Evolutionary conservation across 2,113 vertebrate genomes (phyloP), one percentile per base, ranked within the genome.

Genomic region (Hippocampus barbouri): DNA sequence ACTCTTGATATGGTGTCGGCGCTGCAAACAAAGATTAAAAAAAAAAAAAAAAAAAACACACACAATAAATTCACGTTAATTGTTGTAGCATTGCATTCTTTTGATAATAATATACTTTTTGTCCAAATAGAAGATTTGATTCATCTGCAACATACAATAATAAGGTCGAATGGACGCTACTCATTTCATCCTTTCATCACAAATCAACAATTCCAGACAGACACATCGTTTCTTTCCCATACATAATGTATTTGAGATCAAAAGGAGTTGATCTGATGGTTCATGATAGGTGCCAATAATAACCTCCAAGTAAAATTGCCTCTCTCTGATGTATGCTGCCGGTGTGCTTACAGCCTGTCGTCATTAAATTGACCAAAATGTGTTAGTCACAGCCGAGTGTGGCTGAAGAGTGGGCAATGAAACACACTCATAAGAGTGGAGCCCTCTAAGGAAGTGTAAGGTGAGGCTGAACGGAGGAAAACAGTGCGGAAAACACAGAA

Each of bases 341-440:
- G 79, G 76, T 85, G 70, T 70, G 70, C 75, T 59, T 53, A 30
- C 75, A 70, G 72, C 77, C 70, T 69, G 67, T 75, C 74, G 77
- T 78, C 74, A 72, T 61, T 72, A 86, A 85, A 82, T 83, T 80
- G 79, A 69, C 67, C 51, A 79, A 80, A 79, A 75, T 67, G 66
- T 78, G 79, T 79, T 80, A 72, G 76, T 85, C 80, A 74, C 5
- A 1, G 72, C 72, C 73, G 81, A 73, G 79, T 68, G 54, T 60
- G 23, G 49, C 7, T 54, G 15, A 60, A 30, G 27, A 30, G 25
- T 30, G 75, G 74, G 78, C 82, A 65, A 74, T 73, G 68, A 75
- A 83, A 76, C 51, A 63, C 62, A 83, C 70, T 77, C 76, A 47
- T 69, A 78, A 75, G 78, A 87, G 79, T 57, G 16, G 65, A 43